phyloP scores from a whole-genome alignment of 2,797 vertebrate species.

The Crax fasciolata region DNA sequence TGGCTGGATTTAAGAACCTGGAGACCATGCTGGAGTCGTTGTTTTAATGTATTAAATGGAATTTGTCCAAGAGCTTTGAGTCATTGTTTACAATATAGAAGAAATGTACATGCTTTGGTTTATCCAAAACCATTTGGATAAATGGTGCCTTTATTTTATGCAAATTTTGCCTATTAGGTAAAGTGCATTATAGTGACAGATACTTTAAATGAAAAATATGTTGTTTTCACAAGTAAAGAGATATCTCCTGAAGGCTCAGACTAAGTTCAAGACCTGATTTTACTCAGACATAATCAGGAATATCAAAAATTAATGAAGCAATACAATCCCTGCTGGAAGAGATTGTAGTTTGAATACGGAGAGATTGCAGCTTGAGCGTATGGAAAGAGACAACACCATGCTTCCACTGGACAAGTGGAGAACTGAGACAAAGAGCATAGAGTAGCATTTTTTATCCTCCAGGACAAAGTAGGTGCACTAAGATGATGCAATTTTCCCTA shows the following conservation, averaged over 20 bases:
- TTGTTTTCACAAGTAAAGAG: background rate
- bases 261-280: background rate
- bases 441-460: background rate
- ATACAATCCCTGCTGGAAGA: background rate
- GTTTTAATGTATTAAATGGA: background rate
- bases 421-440: background rate
- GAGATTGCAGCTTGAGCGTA: background rate
- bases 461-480: background rate
- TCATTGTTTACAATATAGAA: background rate
- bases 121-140: background rate
- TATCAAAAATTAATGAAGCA: background rate
- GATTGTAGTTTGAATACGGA: background rate
- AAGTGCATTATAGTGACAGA: background rate
- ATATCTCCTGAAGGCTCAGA: background rate
- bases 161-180: background rate
- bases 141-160: background rate
- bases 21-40: background rate
- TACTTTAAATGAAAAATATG: background rate
- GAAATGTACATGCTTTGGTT: background rate
- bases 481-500: background rate
- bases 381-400: rapidly evolving
- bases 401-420: background rate
- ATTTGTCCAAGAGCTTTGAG: background rate
- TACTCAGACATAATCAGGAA: background rate
- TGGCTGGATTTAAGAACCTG: background rate